Base-by-base conservation (phyloP, 1,140 invertebrate genomes). In the Pectinophora gossypiella region DNA sequence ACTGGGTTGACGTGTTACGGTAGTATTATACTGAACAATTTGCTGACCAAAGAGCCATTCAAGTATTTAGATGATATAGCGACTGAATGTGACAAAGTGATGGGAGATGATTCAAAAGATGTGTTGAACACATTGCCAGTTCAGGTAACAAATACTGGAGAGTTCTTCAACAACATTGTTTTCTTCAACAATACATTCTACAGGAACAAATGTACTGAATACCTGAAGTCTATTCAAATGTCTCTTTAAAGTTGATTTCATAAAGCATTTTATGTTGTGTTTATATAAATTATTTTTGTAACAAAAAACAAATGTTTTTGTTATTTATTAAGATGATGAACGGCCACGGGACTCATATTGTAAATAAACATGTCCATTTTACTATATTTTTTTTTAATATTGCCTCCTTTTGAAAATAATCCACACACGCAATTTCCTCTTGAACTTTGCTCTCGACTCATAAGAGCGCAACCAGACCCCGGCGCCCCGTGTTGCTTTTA, bases 171-270 rank as follows among this genome's bases (percentile, higher is more conserved):
- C 23, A 84, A 69, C 58, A 70, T 85, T 68, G 72, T 87, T 2
- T 75, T 82, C 47, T 85, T 82, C 49, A 87, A 87, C 51, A 87
- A 87, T 45, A 85, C 82, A 27, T 77, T 83, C 48, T 85, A 85
- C 43, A 74, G 77, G 63, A 83, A 87, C 48, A 79, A 77, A 66
- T 85, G 84, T 64, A 70, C 62, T 36, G 68, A 81, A 48, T 81
- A 76, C 48, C 61, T 87, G 38, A 10, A 36, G 2, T 23, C 16
- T 44, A 44, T 44, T 44, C 19, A 44, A 20, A 19, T 20, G 13
- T 40, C 36, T 40, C n/a, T 40, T 7, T 15, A 40, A 15, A 15
- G 7, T 6, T 16, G 2, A 1, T 40, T 40, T 40, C 12, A 12
- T 27, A 27, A 6, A 27, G 12, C 5, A 5, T 27, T 27, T 27